Evolutionary conservation across 2,888 invertebrate genomes (phyloP).

Genomic region (Caenorhabditis angaria): DNA sequence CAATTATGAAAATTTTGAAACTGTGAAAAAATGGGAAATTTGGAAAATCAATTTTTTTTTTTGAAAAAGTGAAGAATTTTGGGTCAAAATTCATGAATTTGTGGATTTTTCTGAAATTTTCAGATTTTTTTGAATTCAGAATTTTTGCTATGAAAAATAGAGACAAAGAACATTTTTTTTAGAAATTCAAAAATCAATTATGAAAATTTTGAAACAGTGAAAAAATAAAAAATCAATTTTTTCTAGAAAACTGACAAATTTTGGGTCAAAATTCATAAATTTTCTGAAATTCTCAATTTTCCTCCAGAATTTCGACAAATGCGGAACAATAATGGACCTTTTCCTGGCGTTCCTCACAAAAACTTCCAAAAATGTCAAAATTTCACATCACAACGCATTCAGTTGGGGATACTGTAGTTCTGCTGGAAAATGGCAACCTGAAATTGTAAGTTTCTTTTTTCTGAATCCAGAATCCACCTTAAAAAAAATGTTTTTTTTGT

Average conservation of each 20-base stretch:
- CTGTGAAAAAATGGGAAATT: neutral
- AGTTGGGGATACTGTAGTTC: conserved; percentile 45
- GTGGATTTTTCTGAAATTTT: neutral
- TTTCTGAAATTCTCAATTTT: neutral
- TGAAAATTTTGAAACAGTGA: neutral
- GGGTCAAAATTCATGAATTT: neutral
- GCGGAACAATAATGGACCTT: conserved; percentile 51
- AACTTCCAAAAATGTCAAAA: conserved; percentile 9
- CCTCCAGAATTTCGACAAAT: conserved; percentile 26
- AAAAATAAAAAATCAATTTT: neutral
- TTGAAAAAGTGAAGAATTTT: neutral
- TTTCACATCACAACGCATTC: conserved; percentile 41
- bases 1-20: neutral
- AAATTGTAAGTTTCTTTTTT: neutral
- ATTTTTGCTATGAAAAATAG: neutral
- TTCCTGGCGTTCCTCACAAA: conserved; percentile 21
- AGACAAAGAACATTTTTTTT: neutral
- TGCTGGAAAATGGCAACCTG: conserved; percentile 4
- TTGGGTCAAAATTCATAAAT: neutral
- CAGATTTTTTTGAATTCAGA: neutral
- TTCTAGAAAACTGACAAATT: neutral
- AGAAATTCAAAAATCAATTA: neutral
- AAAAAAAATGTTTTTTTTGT: no score
- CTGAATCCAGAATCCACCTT: no score
- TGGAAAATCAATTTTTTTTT: no score